A percentile compares a stretch with the other conserved stretches of the same genome.
These are phyloP conservation scores for Leptopilina myrica DNA, from an alignment of 2,888 invertebrate genomes.

Conservation along the genomic window DNA sequence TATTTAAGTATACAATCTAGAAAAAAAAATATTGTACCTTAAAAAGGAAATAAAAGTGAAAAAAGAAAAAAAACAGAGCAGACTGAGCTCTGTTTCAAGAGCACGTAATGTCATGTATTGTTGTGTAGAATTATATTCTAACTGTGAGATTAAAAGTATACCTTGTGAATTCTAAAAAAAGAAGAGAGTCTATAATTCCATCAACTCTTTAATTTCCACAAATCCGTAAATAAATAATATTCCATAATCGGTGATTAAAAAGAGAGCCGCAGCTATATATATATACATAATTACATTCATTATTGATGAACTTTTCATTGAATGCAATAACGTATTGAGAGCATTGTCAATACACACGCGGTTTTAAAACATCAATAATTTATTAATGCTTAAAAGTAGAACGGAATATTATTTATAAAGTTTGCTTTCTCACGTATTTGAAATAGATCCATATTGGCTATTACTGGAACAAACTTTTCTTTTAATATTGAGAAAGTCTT, in stretches of 20 bases:
- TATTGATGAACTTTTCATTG: constrained; percentile 19
- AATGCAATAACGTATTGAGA: constrained; percentile 3
- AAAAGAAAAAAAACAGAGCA: constrained; percentile 7
- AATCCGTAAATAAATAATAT: background rate
- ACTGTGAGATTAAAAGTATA: constrained; percentile 63
- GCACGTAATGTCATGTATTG: constrained; percentile 45
- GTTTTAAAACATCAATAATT: constrained; percentile 15
- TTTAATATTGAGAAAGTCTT: background rate
- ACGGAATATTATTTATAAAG: constrained; percentile 7
- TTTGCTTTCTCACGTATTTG: constrained; percentile 14
- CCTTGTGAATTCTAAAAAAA: constrained; percentile 49
- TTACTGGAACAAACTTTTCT: background rate
- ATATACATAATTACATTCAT: constrained; percentile 18
- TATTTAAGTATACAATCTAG: constrained; percentile 12
- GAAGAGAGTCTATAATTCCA: constrained; percentile 4
- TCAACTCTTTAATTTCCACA: constrained; percentile 21
- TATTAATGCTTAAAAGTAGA: constrained; percentile 5
- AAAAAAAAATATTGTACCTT: background rate
- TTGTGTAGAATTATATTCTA: constrained; percentile 61
- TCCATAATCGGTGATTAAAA: no score
- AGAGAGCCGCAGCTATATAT: no score
- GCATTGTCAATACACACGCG: background rate
- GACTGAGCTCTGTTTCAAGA: constrained; percentile 48
- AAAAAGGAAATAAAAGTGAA: background rate
- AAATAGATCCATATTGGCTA: background rate